Percentiles rank a stretch among this genome's conserved stretches.
Evolutionary conservation across 2,888 invertebrate species (phyloP).

Genomic region (Eudemis profundana): DNA sequence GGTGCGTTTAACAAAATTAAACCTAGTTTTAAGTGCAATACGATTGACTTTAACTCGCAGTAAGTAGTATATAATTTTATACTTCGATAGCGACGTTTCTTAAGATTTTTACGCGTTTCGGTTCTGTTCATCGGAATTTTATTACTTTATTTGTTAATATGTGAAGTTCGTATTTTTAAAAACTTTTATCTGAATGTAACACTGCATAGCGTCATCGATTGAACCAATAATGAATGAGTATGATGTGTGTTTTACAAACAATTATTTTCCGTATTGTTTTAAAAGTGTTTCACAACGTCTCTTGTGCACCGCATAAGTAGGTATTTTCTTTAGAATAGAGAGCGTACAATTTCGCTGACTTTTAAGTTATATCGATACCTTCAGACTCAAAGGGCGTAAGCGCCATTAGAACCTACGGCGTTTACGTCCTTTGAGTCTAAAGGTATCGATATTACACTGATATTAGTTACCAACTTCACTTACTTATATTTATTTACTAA

Average conservation of each 20-base stretch:
- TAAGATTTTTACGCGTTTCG: conserved; percentile 3
- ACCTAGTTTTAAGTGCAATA: conserved; percentile 29
- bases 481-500: no score
- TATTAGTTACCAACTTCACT: no score
- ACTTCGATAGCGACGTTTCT: neutral
- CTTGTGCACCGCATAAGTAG: conserved; percentile 12
- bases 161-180: conserved; percentile 14
- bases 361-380: no score
- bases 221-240: neutral
- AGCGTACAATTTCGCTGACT: conserved; percentile 27
- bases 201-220: no score
- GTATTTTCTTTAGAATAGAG: conserved; percentile 4
- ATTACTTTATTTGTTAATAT: conserved; percentile 15
- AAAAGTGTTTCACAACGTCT: conserved; percentile 15
- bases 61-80: conserved; percentile 33
- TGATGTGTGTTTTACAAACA: conserved; percentile 33
- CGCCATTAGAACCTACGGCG: no score
- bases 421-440: no score
- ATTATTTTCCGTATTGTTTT: conserved; percentile 17
- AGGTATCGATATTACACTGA: no score
- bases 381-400: no score
- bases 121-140: conserved; percentile 19
- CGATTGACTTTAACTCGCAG: conserved; percentile 23
- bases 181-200: conserved; percentile 15
- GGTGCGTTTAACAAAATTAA: conserved; percentile 64